A percentile compares a stretch with the other conserved stretches of the same genome.
Evolutionary conservation across 2,797 vertebrate species (phyloP).

Genomic region (Paedocypris micromegethes): DNA sequence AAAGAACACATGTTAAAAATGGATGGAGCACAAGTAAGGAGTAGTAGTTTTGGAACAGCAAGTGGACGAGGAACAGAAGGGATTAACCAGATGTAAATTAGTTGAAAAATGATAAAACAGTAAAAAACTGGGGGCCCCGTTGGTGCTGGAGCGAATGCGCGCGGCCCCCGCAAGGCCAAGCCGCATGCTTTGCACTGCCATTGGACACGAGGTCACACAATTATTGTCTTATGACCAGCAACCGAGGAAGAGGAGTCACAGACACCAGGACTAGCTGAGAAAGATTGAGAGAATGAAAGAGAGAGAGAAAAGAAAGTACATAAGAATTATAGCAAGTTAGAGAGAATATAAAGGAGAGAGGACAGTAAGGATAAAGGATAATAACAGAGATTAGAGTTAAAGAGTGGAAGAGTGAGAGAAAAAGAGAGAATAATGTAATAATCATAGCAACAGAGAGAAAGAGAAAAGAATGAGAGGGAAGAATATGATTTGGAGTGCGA

Average conservation of each 20-base stretch:
- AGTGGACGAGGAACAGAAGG: slow-evolving; percentile 22
- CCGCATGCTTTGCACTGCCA: slow-evolving; percentile 39
- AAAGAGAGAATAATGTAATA: too few relatives aligned
- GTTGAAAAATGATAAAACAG: slow-evolving; percentile 31
- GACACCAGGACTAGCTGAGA: slow-evolving; percentile 26
- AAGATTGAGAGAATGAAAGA: slow-evolving; percentile 16
- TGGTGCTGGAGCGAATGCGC: slow-evolving; percentile 20
- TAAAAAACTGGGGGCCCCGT: slow-evolving; percentile 16
- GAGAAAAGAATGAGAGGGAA: too few relatives aligned
- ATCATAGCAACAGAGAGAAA: too few relatives aligned
- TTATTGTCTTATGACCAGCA: slow-evolving; percentile 23
- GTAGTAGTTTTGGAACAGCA: slow-evolving; percentile 21
- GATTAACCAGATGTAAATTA: slow-evolving; percentile 17
- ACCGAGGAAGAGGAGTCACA: slow-evolving; percentile 8
- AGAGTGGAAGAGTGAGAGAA: too few relatives aligned
- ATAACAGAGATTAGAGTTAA: too few relatives aligned
- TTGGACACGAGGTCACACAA: slow-evolving; percentile 26
- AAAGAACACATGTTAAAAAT: slow-evolving; percentile 49
- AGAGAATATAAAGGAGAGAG: slow-evolving; percentile 31
- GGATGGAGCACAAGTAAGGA: slow-evolving; percentile 31
- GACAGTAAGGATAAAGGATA: slow-evolving; percentile 27
- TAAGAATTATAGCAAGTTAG: slow-evolving; percentile 33
- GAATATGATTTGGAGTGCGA: too few relatives aligned
- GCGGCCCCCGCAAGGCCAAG: slow-evolving; percentile 24
- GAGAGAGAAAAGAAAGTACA: slow-evolving; percentile 2